Evolutionary conservation across 2,888 invertebrate genomes (phyloP).

Genomic region (Lasioglossum leucozonium): DNA sequence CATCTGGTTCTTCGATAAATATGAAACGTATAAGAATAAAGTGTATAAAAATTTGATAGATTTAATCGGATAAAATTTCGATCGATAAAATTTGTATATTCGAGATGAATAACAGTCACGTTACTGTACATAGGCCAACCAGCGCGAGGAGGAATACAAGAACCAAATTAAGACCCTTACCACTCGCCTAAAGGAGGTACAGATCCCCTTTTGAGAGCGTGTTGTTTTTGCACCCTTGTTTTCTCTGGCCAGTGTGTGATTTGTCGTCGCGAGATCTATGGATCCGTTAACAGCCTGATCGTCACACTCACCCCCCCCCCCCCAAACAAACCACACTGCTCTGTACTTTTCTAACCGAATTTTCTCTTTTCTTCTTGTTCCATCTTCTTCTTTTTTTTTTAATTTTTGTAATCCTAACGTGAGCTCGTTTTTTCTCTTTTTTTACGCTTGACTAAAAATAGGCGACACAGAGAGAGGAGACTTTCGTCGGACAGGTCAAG

Average conservation of each 20-base stretch:
- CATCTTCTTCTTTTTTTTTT: not conserved
- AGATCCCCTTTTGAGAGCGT: conserved; percentile 72
- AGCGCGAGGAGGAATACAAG: conserved; percentile 99
- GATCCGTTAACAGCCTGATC: conserved; percentile 9
- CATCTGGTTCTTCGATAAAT: too few species aligned
- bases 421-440: conserved; percentile 79
- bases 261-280: conserved; percentile 54
- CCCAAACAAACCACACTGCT: not conserved
- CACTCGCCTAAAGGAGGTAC: conserved; percentile 99
- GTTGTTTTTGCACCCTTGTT: conserved; percentile 46
- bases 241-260: conserved; percentile 63
- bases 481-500: conserved; percentile 96
- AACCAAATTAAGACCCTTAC: conserved; percentile 99
- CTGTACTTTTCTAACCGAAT: not conserved
- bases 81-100: not conserved
- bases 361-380: not conserved
- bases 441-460: conserved; percentile 86
- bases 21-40: too few species aligned
- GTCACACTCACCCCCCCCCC: conserved; percentile 20
- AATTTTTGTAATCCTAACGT: conserved; percentile 70
- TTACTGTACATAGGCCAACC: conserved; percentile 93
- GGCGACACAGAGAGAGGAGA: conserved; percentile 98
- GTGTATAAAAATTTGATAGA: too few species aligned
- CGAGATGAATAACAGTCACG: conserved; percentile 62
- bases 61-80: too few species aligned